Evolutionary conservation across 2,888 invertebrate genomes (phyloP).

Genomic region (Eupeodes luniger): DNA sequence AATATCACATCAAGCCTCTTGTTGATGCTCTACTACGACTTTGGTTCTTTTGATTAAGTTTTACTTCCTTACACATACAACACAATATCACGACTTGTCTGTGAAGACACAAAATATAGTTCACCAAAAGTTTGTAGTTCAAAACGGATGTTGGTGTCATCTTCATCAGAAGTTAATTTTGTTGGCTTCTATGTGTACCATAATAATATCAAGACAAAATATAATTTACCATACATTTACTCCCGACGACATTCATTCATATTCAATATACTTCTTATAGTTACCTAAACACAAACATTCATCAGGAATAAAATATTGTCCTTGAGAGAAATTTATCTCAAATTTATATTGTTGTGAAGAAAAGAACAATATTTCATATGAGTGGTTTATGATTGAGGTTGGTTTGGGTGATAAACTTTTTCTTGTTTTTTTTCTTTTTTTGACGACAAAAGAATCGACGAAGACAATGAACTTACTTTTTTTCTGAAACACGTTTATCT

Average conservation of each 20-base stretch:
- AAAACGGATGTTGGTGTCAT: slow-evolving; percentile 32
- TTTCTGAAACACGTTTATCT: background rate
- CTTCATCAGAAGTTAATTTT: slow-evolving; percentile 13
- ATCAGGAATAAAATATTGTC: background rate
- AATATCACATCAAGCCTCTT: slow-evolving; percentile 13
- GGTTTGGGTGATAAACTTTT: background rate
- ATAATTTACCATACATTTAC: background rate
- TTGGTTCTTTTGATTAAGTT: slow-evolving; percentile 16
- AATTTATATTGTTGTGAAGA: background rate
- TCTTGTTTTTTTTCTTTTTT: too few relatives aligned
- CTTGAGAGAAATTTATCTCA: background rate
- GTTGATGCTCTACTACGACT: background rate
- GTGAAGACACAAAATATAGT: background rate
- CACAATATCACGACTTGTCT: background rate
- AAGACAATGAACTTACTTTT: background rate
- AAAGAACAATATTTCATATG: background rate
- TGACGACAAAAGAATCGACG: background rate
- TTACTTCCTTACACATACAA: background rate
- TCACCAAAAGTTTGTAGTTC: background rate
- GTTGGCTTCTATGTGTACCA: background rate
- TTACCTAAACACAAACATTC: background rate
- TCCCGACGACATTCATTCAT: background rate
- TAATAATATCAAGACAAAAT: slow-evolving; percentile 8
- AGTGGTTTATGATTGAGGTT: background rate
- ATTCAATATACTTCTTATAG: background rate